Evolutionary conservation across 2,888 invertebrate genomes (phyloP), one percentile per base, ranked within the genome.

Genomic region (Parascotia fuliginaria): DNA sequence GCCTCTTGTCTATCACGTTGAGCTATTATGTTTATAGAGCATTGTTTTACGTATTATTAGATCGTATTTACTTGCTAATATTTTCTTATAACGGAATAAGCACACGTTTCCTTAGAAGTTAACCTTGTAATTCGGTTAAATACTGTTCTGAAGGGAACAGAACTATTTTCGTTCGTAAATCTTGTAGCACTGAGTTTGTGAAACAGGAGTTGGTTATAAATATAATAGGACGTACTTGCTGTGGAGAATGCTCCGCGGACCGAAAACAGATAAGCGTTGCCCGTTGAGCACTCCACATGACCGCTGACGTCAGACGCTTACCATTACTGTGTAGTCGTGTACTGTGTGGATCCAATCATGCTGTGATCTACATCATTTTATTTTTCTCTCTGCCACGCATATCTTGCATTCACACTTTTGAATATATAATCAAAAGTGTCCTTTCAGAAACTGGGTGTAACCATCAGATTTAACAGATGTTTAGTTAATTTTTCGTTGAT

Each of bases 251-350:
- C 73, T 78, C 77, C 73, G 62, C 73, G 75, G 74, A 73, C 77
- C 77, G 77, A 80, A 80, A 81, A 81, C 80, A 84, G 83, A 87
- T 87, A 85, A 79, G 72, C 74, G 62, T 48, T 57, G 60, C 60
- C 63, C 63, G 60, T 65, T 54, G 62, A 70, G 63, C 72, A 67
- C 65, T 68, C 51, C 60, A 70, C 66, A 72, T 68, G 70, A 60
- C 65, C 62, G 60, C 60, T 85, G 80, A 84, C 84, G 84, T 85
- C 81, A 83, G 34, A 51, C 56, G 44, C 6, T 39, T 36, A 42
- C 42, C 42, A 48, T 48, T 41, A 28, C 46, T 19, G 39, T 34
- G 28, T 19, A 22, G 14, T 16, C 22, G 40, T 7, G 28, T 40
- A 40, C 19, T 5, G 29, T n/a, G 31, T 34, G 40, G 14, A 22